Base-by-base conservation (phyloP, 2,888 invertebrate genomes). In the Sinodicranocentrus sp. region DNA sequence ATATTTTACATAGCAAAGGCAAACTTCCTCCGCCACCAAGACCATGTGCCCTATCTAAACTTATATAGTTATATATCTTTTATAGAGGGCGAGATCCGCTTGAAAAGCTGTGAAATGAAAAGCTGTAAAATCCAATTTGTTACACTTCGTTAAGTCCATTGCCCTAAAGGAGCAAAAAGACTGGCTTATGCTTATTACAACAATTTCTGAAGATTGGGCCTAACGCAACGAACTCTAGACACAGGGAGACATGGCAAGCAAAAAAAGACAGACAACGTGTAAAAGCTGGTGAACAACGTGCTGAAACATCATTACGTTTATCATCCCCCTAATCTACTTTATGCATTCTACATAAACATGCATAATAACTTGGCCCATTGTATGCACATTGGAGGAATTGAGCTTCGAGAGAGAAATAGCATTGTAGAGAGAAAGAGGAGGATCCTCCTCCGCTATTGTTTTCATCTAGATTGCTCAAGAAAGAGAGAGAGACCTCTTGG, bases 91-190 rank as follows among this genome's bases (percentile, higher is more conserved):
- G 8, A 78, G 61, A 78, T 71, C 48, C 59, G 68, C 48, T 48
- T 39, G 61, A 70, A 33, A 63, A 61, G 65, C 48, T 79, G 54
- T 52, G 71, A 71, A 79, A 79, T 79, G 71, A 65, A 79, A 79
- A 65, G 71, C 71, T 79, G 71, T 65, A 72, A 78, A 79, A 79
- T 79, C 79, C 79, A 79, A 79, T 79, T 79, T 79, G 79, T 79
- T 79, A 71, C 79, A 79, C 79, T 79, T 79, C 65, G 79, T 79
- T 79, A 71, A 71, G 28, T 19, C 63, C 52, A 68, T 23, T 61
- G 79, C 52, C 71, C 79, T 79, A 25, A 71, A 71, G 79, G 71
- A 72, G 75, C 54, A 68, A 59, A 67, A 57, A 17, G 25, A 28
- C 43, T 17, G 23, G 19, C 68, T 68, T 26, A 25, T 44, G 43